These are phyloP conservation scores for Pyrgus malvae DNA, from an alignment of 2,888 invertebrate genomes.

Conservation along the genomic window DNA sequence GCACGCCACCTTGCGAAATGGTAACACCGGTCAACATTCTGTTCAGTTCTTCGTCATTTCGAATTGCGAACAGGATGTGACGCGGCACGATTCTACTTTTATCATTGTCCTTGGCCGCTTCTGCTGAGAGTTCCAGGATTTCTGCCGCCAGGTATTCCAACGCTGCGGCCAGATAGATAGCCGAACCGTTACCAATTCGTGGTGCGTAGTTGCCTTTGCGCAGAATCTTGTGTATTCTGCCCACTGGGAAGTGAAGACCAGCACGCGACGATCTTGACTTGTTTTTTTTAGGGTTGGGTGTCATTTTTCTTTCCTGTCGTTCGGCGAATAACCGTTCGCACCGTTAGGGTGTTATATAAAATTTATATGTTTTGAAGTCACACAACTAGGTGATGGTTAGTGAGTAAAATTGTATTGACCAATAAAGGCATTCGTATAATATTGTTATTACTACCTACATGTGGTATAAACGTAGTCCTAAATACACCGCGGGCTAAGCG, in stretches of 20 bases:
- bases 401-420: background rate
- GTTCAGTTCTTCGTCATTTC: conserved; percentile 59
- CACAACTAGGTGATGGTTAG: background rate
- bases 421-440: background rate
- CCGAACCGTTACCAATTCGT: conserved; percentile 74
- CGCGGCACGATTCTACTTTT: conserved; percentile 75
- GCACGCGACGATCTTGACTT: conserved; percentile 73
- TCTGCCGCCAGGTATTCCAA: conserved; percentile 86
- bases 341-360: too few relatives aligned
- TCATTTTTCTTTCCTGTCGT: conserved; percentile 38
- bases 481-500: too few relatives aligned
- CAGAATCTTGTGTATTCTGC: conserved; percentile 70
- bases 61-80: conserved; percentile 56
- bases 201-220: conserved; percentile 83
- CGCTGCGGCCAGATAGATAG: conserved; percentile 79
- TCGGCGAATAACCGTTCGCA: too few relatives aligned
- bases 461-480: too few relatives aligned
- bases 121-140: conserved; percentile 81
- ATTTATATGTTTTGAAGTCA: background rate
- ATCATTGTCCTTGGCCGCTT: conserved; percentile 85
- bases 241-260: conserved; percentile 82
- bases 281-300: conserved; percentile 38
- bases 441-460: too few relatives aligned
- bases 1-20: conserved; percentile 56
- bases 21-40: conserved; percentile 52